phyloP scores from a whole-genome alignment of 2,113 vertebrate genomes.

The Crypturellus undulatus region DNA sequence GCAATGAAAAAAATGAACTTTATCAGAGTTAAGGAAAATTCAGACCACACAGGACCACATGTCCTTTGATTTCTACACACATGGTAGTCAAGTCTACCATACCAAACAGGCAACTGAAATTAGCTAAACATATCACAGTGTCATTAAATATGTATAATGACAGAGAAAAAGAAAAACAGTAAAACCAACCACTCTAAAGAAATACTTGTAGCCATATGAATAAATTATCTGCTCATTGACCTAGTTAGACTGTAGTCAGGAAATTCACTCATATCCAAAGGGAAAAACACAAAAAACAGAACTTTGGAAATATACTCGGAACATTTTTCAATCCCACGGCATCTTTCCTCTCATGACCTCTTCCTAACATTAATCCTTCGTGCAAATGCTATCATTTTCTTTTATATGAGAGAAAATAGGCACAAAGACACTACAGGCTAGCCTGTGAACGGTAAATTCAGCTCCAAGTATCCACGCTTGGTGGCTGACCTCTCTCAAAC shows the following conservation, averaged over 20 bases:
- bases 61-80: not conserved
- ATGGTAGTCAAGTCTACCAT: not conserved
- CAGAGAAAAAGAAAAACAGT: not conserved
- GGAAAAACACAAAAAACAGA: not conserved
- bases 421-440: not conserved
- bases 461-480: not conserved
- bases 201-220: not conserved
- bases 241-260: not conserved
- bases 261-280: not conserved
- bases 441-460: not conserved
- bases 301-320: not conserved
- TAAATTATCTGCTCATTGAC: conserved; percentile 19
- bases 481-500: not conserved
- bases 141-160: not conserved
- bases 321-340: not conserved
- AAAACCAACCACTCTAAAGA: not conserved
- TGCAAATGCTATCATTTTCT: not conserved
- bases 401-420: not conserved
- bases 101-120: not conserved
- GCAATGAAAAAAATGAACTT: not conserved
- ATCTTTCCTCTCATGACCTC: not conserved
- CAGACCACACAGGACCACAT: not conserved
- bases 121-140: not conserved
- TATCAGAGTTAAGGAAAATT: not conserved
- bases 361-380: not conserved